Base-by-base conservation (phyloP, 1,140 invertebrate species). In the Drosophila guanche region DNA sequence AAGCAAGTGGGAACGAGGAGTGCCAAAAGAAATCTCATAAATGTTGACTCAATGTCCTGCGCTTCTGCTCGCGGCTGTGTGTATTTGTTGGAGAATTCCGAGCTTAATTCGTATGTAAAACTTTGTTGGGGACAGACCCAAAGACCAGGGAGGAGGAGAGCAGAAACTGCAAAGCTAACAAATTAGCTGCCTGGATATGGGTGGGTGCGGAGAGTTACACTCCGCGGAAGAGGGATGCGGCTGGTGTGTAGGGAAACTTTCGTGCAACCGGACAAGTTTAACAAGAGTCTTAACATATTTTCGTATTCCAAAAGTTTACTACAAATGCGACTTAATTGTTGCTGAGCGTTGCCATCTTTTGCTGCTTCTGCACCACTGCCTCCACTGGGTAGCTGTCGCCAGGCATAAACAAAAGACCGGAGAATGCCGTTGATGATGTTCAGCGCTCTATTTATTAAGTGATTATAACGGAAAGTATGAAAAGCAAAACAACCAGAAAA, bases 261-360 rank as follows among this genome's bases (percentile, higher is more conserved):
- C 67, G 74, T 60, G 53, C 75, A 84, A 60, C 57, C 76, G 81
- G 76, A 77, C 76, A 85, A 85, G 81, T 86, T 85, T 71, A 80
- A 80, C 81, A 85, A 86, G 86, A 85, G 81, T 85, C 81, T 85
- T 86, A 80, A 74, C 81, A 85, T 86, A 85, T 85, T 85, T 85
- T 86, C 76, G 60, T 74, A 86, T 80, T 85, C 81, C 76, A 69
- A 85, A 85, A 85, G 80, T 85, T 85, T 85, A 73, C 67, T 75
- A 86, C 81, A 86, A 85, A 85, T 85, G 80, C 80, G 80, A 85
- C 80, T 85, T 85, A 85, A 85, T 85, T 85, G 80, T 85, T 85
- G 72, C 50, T 66, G 74, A 78, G 75, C 79, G 61, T 55, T 71
- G 51, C 50, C 40, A 42, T 73, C 68, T 61, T 73, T 46, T 29